Evolutionary conservation across 1,140 invertebrate species (phyloP).

Genomic region (Bathynomus jamesi): DNA sequence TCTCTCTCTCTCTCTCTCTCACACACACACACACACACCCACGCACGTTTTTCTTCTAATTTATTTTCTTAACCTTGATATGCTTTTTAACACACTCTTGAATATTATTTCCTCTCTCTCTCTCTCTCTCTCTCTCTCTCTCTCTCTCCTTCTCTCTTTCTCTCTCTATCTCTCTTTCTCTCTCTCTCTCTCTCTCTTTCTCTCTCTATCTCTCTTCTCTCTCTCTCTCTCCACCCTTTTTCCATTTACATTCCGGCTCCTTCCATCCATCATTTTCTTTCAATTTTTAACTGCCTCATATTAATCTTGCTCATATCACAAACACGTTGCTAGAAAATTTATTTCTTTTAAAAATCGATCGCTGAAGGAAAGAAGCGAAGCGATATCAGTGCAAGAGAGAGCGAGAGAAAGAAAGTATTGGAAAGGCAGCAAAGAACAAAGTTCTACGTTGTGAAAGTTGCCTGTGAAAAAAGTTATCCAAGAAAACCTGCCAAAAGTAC

Average conservation of each 20-base stretch:
- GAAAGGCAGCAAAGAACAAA: too few relatives aligned
- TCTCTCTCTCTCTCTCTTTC: background rate
- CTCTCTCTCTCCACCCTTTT: background rate
- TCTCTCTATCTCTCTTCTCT: background rate
- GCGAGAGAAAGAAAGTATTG: too few relatives aligned
- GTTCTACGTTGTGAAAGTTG: too few relatives aligned
- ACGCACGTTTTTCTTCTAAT: background rate
- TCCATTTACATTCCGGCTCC: background rate
- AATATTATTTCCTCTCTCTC: too few relatives aligned
- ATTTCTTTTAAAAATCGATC: too few relatives aligned
- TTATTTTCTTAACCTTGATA: too few relatives aligned
- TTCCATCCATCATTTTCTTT: background rate
- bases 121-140: background rate
- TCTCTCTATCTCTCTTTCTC: background rate
- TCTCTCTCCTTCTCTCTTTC: background rate
- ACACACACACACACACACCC: background rate
- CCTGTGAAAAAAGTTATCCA: too few relatives aligned
- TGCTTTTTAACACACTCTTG: too few relatives aligned
- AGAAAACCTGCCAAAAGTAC: too few relatives aligned
- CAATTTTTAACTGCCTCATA: background rate
- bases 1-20: background rate
- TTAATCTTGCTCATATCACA: background rate
- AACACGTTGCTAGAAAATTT: too few relatives aligned
- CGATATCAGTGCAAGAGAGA: too few relatives aligned
- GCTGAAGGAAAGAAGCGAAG: too few relatives aligned